Base-by-base conservation (phyloP, 2,113 vertebrate genomes). In the Fukomys damarensis region DNA sequence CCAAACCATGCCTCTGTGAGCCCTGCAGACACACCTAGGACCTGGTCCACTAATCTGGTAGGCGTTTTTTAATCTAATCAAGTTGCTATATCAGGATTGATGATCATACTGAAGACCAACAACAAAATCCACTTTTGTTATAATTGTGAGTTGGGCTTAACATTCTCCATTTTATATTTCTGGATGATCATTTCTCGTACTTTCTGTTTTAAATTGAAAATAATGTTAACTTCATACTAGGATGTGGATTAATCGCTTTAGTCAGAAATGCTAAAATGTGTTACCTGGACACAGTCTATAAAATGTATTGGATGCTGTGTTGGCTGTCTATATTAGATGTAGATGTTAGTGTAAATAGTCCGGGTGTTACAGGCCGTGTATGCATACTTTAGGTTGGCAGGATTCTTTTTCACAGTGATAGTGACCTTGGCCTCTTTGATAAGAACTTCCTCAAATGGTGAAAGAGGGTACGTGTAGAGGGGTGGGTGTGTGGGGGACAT, bases 121-220 rank as follows among this genome's bases (percentile, higher is more conserved):
- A 24, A 26, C 24, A 61, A 61, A 61, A 61, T 17, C 24, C 59
- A 24, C 24, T 22, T 61, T 61, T 17, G 59, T 94, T 80, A 38
- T 59, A 66, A 66, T 92, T 58, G 76, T 19, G 1, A 1, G 4
- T 94, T 14, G 24, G 65, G 10, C 5, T 30, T 70, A 82, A 86
- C 59, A 86, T 32, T 89, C 16, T 96, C 81, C 82, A 8, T 52
- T 81, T 91, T 74, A 38, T 74, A 66, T 35, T 89, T 96, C 86
- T 83, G 83, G 13, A 49, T 93, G 77, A 61, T 81, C 12, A 63
- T 86, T 76, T 81, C 35, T 84, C 59, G 59, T 81, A 74, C 17
- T 35, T 43, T 79, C 32, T 82, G 43, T 63, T 54, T 49, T 19
- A 13, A 30, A 54, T 72, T 70, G 58, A 59, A 89, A 93, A 61